A percentile compares a stretch with the other conserved stretches of the same genome.
These are phyloP conservation scores for Drosophila melanosoma DNA, from an alignment of 2,888 invertebrate genomes.

Conservation along the genomic window DNA sequence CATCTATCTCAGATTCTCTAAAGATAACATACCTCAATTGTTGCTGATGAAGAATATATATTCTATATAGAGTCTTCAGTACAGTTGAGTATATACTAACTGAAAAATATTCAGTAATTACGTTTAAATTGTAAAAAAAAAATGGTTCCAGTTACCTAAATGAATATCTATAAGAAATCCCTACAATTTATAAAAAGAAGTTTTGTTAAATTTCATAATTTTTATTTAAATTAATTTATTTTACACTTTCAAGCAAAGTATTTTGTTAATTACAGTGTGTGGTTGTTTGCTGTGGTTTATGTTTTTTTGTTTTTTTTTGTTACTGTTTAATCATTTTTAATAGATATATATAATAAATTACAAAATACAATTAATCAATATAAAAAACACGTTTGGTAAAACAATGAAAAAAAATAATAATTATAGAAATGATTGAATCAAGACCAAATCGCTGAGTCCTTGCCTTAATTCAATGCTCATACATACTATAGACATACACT, in stretches of 20 bases:
- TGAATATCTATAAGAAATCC: background rate
- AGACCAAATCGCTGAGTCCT: slow-evolving; percentile 21
- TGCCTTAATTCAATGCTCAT: slow-evolving; percentile 7
- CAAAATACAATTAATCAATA: slow-evolving; percentile 56
- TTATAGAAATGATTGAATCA: slow-evolving; percentile 53
- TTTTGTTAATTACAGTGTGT: slow-evolving; percentile 73
- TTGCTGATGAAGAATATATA: background rate
- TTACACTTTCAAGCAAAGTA: slow-evolving; percentile 73
- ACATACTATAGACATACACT: slow-evolving; percentile 42
- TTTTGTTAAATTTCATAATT: slow-evolving; percentile 64
- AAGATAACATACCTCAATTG: background rate
- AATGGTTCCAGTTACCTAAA: background rate
- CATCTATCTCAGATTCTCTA: background rate
- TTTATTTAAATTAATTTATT: slow-evolving; percentile 78
- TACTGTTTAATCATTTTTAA: slow-evolving; percentile 43
- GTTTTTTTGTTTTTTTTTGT: slow-evolving; percentile 49
- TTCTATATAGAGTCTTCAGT: background rate
- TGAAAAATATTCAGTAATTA: background rate
- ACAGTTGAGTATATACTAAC: background rate
- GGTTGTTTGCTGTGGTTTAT: slow-evolving; percentile 43
- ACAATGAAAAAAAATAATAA: slow-evolving; percentile 42
- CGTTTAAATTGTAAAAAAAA: background rate
- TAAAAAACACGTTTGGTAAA: slow-evolving; percentile 51
- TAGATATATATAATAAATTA: slow-evolving; percentile 44
- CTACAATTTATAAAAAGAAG: background rate